A percentile compares a stretch with the other conserved stretches of the same genome.
Conservation (phyloP, 2,888 invertebrate genomes). For the Athalia cordata region DNA sequence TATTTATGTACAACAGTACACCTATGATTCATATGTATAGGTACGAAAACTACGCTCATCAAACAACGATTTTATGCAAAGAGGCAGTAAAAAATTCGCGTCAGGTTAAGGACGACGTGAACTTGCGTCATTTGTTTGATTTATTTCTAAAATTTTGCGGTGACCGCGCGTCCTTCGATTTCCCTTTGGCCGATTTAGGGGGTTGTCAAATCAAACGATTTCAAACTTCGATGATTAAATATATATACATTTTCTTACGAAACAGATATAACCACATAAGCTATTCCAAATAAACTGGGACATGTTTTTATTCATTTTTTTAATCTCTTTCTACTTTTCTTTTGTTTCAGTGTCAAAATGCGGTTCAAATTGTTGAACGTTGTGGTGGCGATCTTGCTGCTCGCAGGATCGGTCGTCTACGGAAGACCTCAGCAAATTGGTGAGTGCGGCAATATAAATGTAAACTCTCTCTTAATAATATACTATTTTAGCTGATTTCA, state of each 20-base stretch:
- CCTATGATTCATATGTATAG: background rate
- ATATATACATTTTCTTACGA: background rate
- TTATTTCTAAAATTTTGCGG: slow-evolving; percentile 23
- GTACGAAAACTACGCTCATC: background rate
- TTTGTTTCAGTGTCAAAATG: slow-evolving; percentile 69
- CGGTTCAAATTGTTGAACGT: slow-evolving; percentile 62
- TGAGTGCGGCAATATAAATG: slow-evolving; percentile 54
- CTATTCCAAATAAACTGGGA: background rate
- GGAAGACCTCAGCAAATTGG: slow-evolving; percentile 66
- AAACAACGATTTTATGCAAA: slow-evolving; percentile 47
- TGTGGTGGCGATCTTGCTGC: slow-evolving; percentile 61
- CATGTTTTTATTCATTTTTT: background rate
- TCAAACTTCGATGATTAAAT: slow-evolving; percentile 9
- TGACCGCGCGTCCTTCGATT: slow-evolving; percentile 23
- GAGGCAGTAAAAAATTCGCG: slow-evolving; percentile 59
- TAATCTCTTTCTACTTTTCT: slow-evolving; percentile 11
- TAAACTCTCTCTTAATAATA: slow-evolving; percentile 11
- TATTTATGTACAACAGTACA: background rate
- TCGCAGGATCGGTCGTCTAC: slow-evolving; percentile 59
- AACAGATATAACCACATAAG: slow-evolving; percentile 4
- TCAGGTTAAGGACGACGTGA: slow-evolving; percentile 48
- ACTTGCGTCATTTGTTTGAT: slow-evolving; percentile 39
- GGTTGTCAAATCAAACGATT: slow-evolving; percentile 20
- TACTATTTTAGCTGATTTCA: background rate
- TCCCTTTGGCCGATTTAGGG: background rate